These are phyloP conservation scores for Chloroceryle amazona DNA, from an alignment of 2,797 vertebrate species.

Conservation along the genomic window DNA sequence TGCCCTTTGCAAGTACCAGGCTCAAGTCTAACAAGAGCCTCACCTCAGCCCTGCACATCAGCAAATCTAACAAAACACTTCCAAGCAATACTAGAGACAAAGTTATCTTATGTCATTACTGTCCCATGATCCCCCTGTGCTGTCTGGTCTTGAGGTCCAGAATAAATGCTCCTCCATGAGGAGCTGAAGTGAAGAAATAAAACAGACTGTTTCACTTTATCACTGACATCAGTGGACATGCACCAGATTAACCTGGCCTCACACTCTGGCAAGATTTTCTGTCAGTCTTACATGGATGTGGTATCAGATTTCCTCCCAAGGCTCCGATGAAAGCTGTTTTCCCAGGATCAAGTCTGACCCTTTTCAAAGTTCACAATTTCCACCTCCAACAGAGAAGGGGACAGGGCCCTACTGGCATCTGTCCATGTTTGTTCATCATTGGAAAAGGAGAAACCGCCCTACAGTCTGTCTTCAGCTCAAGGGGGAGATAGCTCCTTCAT, in stretches of 20 bases:
- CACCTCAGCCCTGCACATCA: background rate
- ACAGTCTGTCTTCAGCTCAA: background rate
- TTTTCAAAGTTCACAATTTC: constrained; percentile 59
- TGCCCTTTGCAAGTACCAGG: background rate
- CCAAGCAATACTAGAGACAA: background rate
- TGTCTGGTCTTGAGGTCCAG: background rate
- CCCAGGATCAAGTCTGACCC: background rate
- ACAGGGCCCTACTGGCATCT: background rate
- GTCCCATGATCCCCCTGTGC: background rate
- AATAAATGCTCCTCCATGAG: background rate
- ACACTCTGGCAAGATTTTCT: background rate
- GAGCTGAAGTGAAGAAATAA: background rate
- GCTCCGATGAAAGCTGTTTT: constrained; percentile 50
- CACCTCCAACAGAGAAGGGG: background rate
- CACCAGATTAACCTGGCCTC: constrained; percentile 20
- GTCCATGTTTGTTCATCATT: background rate
- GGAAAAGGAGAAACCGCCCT: background rate
- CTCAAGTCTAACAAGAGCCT: background rate
- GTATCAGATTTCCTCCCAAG: constrained; percentile 38
- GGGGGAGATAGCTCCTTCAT: background rate
- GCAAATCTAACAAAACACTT: background rate
- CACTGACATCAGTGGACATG: background rate
- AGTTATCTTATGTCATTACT: background rate
- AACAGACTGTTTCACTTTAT: constrained; percentile 7
- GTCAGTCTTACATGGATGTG: background rate